Base-by-base conservation (phyloP, 2,888 invertebrate species). In the Emmelina monodactyla region DNA sequence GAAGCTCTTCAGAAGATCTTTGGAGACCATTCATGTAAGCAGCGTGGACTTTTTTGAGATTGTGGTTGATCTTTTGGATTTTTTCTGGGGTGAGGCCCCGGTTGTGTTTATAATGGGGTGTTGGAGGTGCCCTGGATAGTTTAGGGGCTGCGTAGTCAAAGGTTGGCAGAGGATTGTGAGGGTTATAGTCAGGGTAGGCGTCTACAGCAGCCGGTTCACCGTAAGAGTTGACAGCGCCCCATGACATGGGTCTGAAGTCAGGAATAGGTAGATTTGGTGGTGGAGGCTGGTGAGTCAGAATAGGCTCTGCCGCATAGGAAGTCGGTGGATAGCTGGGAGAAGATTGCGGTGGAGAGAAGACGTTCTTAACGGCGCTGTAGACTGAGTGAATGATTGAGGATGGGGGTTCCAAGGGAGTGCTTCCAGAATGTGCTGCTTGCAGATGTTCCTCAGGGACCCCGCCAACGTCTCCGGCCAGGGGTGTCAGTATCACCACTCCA, bases 141-240 rank as follows among this genome's bases (percentile, higher is more conserved):
- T 78, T 76, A 1, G 69, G 47, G 3, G 65, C 37, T 0, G 66
- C 66, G 41, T 66, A 58, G 31, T 63, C 58, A 38, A 64, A 68
- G 5, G 64, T 49, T 0, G 62, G 60, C 10, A 62, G 55, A 0
- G 62, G 58, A 33, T 60, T 45, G 32, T 58, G 46, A 3, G 73
- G 71, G 28, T 72, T 62, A 39, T 66, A 73, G 30, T 70, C 62
- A 1, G 57, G 40, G 42, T 64, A 75, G 6, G 65, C 49, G 10
- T 80, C 73, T 1, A 49, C 41, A 29, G 61, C 54, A 2, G 71
- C 78, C 1, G 79, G 78, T 46, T 69, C 69, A 3, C 78, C 79
- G 45, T 79, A 79, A 2, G 79, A 78, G 42, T 78, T 65, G 1
- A 78, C 62, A 2, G 70, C 67, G 31, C 58, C 67, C 78, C 78